Conservation (phyloP, 1,140 invertebrate genomes). For the Zaprionus inermis region DNA sequence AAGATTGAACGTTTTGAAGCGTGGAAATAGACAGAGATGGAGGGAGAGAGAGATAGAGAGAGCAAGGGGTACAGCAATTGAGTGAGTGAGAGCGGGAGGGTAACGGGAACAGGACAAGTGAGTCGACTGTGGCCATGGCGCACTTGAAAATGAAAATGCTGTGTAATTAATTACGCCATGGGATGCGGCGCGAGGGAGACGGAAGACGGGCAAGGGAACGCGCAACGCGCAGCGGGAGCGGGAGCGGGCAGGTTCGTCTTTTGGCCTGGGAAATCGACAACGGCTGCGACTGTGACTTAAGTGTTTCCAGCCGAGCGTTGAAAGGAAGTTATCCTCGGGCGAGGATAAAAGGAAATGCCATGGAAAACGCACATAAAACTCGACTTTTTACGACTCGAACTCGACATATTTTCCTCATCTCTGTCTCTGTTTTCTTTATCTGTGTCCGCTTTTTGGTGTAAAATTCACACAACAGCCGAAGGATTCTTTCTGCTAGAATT, state of each 20-base stretch:
- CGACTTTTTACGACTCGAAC: constrained; percentile 52
- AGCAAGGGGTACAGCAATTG: constrained; percentile 24
- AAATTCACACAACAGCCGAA: constrained; percentile 26
- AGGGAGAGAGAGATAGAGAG: neutral
- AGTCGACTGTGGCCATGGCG: constrained; percentile 25
- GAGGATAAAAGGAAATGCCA: constrained; percentile 63
- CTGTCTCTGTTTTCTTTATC: neutral
- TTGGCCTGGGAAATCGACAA: constrained; percentile 48
- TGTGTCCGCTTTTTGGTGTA: neutral
- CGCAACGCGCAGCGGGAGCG: neutral
- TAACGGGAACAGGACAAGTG: constrained; percentile 27
- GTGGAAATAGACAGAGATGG: constrained; percentile 51
- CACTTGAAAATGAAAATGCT: constrained; percentile 79
- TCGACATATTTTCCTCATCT: neutral
- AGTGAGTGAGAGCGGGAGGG: constrained; percentile 6
- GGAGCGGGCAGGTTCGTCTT: constrained; percentile 43
- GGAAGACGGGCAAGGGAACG: neutral
- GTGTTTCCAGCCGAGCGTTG: neutral
- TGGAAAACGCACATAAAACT: constrained; percentile 58
- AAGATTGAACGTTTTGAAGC: constrained; percentile 69
- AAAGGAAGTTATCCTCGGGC: constrained; percentile 67
- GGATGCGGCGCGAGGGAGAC: neutral
- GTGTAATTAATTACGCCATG: constrained; percentile 75
- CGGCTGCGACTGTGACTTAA: constrained; percentile 27
- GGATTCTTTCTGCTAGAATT: constrained; percentile 27